A percentile compares a stretch with the other conserved stretches of the same genome.
These are phyloP conservation scores for Smittia aterrima DNA, from an alignment of 2,888 invertebrate genomes.

Conservation along the genomic window DNA sequence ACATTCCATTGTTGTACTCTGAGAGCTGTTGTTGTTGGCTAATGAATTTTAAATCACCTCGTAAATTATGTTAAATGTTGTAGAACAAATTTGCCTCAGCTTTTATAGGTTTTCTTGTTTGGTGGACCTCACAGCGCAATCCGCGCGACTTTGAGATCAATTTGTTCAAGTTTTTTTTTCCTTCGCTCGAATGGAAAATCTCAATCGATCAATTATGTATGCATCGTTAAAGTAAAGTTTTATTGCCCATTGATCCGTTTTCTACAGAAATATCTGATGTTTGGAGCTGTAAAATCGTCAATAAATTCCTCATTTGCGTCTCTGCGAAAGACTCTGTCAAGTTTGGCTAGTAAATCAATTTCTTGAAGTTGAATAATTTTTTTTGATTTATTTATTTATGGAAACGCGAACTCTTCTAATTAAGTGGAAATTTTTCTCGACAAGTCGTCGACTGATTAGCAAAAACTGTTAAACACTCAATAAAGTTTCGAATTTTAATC, in stretches of 20 bases:
- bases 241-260: constrained; percentile 19
- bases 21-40: background rate
- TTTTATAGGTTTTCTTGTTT: background rate
- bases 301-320: constrained; percentile 2
- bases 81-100: constrained; percentile 12
- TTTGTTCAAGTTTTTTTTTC: background rate
- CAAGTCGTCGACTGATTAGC: background rate
- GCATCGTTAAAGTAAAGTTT: constrained; percentile 5
- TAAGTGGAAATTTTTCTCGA: background rate
- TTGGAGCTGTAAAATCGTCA: background rate
- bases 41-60: constrained; percentile 25
- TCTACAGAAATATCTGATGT: constrained; percentile 11
- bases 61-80: constrained; percentile 16
- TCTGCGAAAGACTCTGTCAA: too few relatives aligned
- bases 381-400: background rate
- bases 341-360: background rate
- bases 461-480: constrained; percentile 3
- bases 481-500: constrained; percentile 1
- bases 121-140: background rate
- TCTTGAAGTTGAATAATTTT: background rate
- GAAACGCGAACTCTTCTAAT: background rate
- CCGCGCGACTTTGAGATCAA: background rate
- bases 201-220: background rate
- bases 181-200: background rate
- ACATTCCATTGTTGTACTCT: background rate